These are phyloP conservation scores for Dryomyza anilis DNA, from an alignment of 2,888 invertebrate genomes.

Conservation along the genomic window DNA sequence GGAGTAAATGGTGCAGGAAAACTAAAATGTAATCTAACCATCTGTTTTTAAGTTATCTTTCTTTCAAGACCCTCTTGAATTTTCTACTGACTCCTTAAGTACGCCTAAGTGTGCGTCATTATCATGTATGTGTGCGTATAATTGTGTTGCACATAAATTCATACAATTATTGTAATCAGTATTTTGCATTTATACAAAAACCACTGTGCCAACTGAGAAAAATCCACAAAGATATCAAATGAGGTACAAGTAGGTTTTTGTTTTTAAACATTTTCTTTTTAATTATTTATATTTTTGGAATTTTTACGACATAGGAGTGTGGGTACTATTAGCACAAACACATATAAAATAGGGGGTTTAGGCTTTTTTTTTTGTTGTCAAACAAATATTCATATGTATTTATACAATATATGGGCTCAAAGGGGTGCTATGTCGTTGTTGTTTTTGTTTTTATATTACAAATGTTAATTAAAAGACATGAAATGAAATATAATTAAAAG, in stretches of 20 bases:
- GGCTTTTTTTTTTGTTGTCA: too few relatives aligned
- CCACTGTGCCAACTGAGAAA: neutral
- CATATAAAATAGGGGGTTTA: neutral
- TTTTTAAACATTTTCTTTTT: slow-evolving; percentile 17
- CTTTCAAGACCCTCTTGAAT: too few relatives aligned
- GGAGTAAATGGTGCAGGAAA: too few relatives aligned
- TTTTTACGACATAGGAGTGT: slow-evolving; percentile 21
- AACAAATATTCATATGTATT: neutral
- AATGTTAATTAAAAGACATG: slow-evolving; percentile 21
- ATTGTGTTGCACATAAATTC: slow-evolving; percentile 41
- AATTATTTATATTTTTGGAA: slow-evolving; percentile 22
- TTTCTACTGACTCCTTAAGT: too few relatives aligned
- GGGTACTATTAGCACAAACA: too few relatives aligned
- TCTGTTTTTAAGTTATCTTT: too few relatives aligned
- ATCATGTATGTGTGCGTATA: neutral
- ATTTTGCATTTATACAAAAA: slow-evolving; percentile 53
- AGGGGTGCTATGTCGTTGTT: neutral
- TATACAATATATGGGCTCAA: neutral
- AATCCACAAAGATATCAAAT: slow-evolving; percentile 21
- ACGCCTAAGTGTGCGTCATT: slow-evolving; percentile 12
- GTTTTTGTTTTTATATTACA: slow-evolving; percentile 3
- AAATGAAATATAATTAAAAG: slow-evolving; percentile 37
- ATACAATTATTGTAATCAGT: slow-evolving; percentile 59
- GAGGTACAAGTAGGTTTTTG: slow-evolving; percentile 17
- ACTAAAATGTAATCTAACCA: too few relatives aligned